phyloP scores from a whole-genome alignment of 2,888 invertebrate species.

The Eupithecia inturbata region DNA sequence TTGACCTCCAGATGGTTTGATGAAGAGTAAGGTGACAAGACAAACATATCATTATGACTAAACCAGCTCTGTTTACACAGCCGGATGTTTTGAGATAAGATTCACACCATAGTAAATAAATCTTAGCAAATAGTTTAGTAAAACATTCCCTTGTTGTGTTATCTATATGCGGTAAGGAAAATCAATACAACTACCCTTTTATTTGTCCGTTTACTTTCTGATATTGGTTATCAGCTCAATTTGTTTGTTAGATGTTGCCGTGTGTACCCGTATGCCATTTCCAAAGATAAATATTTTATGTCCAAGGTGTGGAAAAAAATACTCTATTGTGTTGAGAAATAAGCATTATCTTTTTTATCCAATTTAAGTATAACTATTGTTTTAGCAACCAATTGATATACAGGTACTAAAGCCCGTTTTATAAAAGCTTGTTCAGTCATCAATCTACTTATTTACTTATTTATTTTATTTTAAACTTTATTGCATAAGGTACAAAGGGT shows the following conservation, averaged over 20 bases:
- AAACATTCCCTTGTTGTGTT: constrained; percentile 1
- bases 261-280: neutral
- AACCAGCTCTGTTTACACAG: constrained; percentile 4
- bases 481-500: no score
- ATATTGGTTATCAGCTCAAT: constrained; percentile 3
- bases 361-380: neutral
- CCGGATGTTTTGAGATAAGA: constrained; percentile 11
- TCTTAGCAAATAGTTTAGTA: neutral
- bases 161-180: neutral
- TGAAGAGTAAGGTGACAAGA: constrained; percentile 52
- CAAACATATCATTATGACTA: constrained; percentile 45
- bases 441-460: no score
- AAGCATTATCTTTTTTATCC: neutral
- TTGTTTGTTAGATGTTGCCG: neutral
- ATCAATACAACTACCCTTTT: neutral
- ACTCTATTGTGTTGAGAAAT: neutral
- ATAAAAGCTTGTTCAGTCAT: no score
- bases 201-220: constrained; percentile 6
- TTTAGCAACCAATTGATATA: neutral
- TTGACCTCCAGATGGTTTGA: constrained; percentile 51
- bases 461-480: no score
- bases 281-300: neutral
- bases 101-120: neutral
- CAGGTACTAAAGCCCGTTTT: no score
- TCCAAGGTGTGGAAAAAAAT: neutral